A percentile compares a stretch with the other conserved stretches of the same genome.
Evolutionary conservation across 1,140 invertebrate species (phyloP).

Genomic region (Ptiloglossa arizonensis): DNA sequence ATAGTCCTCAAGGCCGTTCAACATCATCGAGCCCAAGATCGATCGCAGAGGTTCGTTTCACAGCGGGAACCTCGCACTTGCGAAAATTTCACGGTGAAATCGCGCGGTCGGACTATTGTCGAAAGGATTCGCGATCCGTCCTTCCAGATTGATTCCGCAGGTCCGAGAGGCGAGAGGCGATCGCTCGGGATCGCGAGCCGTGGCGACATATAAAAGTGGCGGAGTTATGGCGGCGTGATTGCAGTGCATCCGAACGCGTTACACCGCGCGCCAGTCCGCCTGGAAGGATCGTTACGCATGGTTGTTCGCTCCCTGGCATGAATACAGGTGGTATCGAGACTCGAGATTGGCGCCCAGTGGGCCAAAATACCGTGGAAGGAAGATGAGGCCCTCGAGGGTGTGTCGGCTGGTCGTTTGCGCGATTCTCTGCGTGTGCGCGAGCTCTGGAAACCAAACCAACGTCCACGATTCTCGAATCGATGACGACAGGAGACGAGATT

Average conservation of each 20-base stretch:
- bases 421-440: constrained; percentile 19
- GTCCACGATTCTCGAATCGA: not conserved
- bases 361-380: not conserved
- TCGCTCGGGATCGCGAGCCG: constrained; percentile 50
- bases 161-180: constrained; percentile 52
- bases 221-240: constrained; percentile 51
- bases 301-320: not conserved
- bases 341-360: not conserved
- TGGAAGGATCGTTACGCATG: too few species aligned
- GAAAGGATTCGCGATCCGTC: constrained; percentile 51
- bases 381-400: constrained; percentile 23
- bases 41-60: not conserved
- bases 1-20: not conserved
- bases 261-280: constrained; percentile 6
- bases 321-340: not conserved
- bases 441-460: not conserved
- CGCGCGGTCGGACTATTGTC: constrained; percentile 42
- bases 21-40: not conserved
- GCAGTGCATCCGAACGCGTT: constrained; percentile 67
- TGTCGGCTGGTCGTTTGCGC: not conserved
- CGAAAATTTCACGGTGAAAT: constrained; percentile 46
- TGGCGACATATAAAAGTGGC: constrained; percentile 73
- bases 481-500: not conserved
- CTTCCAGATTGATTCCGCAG: constrained; percentile 56
- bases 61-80: constrained; percentile 23